Percentiles rank a stretch among this genome's conserved stretches.
Conservation (phyloP, 2,113 vertebrate genomes). For the Nibea albiflora region DNA sequence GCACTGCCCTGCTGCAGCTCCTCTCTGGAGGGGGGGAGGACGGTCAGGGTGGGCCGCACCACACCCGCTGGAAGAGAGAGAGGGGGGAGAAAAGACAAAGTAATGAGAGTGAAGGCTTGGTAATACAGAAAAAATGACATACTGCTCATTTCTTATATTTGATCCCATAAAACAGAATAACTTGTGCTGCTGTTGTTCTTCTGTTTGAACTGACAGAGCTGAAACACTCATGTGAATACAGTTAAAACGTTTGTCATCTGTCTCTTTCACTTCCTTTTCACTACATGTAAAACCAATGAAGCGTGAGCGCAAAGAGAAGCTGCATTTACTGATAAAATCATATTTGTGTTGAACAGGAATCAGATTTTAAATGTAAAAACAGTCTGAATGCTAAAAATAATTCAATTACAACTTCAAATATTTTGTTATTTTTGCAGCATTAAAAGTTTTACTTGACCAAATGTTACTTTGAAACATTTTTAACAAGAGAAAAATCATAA, state of each 20-base stretch:
- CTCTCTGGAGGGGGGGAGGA: slow-evolving; percentile 67
- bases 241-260: too few species aligned
- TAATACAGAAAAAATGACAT: background rate
- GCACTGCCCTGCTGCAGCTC: slow-evolving; percentile 59
- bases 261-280: slow-evolving; percentile 48
- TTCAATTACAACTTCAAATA: background rate
- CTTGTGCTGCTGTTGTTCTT: slow-evolving; percentile 8
- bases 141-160: background rate
- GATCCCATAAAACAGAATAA: background rate
- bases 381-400: background rate
- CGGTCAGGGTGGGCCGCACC: slow-evolving; percentile 60
- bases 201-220: slow-evolving; percentile 2
- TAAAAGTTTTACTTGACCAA: background rate
- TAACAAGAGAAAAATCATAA: too few species aligned
- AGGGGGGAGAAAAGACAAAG: background rate
- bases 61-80: slow-evolving; percentile 47
- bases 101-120: background rate
- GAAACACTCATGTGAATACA: background rate
- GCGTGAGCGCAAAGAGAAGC: slow-evolving; percentile 20
- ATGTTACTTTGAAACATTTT: too few species aligned
- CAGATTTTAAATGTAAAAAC: background rate
- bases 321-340: slow-evolving; percentile 7
- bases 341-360: background rate
- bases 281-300: background rate
- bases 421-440: too few species aligned